phyloP scores from a whole-genome alignment of 2,888 invertebrate genomes.

The Dryococelus australis region DNA sequence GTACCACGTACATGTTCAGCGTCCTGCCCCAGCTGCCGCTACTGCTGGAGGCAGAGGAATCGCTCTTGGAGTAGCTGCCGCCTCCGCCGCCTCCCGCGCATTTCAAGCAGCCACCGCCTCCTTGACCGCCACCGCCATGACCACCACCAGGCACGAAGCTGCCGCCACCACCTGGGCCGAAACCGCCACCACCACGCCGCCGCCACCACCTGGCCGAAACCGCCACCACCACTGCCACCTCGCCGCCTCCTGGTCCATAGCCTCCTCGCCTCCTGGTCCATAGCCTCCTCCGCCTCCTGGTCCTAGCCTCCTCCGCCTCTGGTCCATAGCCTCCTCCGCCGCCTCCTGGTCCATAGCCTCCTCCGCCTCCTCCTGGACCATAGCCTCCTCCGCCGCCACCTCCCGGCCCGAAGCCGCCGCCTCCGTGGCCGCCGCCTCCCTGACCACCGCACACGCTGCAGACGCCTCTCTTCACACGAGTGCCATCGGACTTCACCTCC shows the following conservation, averaged over 20 bases:
- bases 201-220: not conserved
- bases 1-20: not conserved
- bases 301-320: not conserved
- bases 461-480: not conserved
- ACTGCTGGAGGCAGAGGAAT: not conserved
- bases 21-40: not conserved
- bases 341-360: not conserved
- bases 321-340: not conserved
- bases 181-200: too few species aligned
- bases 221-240: not conserved
- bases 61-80: not conserved
- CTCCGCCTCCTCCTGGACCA: not conserved
- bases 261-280: not conserved
- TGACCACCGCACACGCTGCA: not conserved
- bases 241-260: not conserved
- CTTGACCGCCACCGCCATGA: not conserved
- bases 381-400: not conserved
- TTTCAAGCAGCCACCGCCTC: not conserved
- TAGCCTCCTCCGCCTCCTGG: not conserved
- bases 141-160: not conserved
- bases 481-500: not conserved
- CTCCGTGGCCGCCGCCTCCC: not conserved
- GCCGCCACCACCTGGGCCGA: not conserved
- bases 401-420: not conserved
- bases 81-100: not conserved